These are phyloP conservation scores for Bos taurus DNA, from an alignment of 2,113 vertebrate species.

Conservation along the genomic window DNA sequence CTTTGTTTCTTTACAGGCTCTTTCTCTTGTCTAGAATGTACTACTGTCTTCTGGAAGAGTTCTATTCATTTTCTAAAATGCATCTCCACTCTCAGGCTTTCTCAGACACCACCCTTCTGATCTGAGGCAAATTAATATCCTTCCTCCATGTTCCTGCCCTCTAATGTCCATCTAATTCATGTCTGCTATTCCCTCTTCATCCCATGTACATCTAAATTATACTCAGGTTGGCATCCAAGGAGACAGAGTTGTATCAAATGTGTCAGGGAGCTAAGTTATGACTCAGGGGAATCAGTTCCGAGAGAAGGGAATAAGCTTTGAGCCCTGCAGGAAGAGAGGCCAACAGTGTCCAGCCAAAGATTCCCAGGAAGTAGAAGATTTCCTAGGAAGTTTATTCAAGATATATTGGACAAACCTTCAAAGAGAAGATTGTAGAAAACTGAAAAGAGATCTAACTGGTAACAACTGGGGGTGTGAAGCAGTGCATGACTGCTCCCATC, in stretches of 20 bases:
- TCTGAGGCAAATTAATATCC: neutral
- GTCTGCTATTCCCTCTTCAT: neutral
- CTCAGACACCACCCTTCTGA: neutral
- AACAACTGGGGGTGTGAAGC: neutral
- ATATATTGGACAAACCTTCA: neutral
- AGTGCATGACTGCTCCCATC: neutral
- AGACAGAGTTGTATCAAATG: neutral
- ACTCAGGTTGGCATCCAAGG: neutral
- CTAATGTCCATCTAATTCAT: neutral
- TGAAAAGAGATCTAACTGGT: neutral
- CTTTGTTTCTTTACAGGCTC: neutral
- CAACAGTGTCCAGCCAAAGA: neutral
- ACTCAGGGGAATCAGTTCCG: neutral
- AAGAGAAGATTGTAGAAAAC: neutral
- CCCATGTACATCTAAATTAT: neutral
- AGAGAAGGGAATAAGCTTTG: neutral
- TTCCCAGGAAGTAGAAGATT: neutral
- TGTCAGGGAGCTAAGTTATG: neutral
- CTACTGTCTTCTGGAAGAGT: neutral
- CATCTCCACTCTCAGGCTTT: fast-evolving
- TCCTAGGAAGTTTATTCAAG: neutral
- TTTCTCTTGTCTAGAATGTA: neutral
- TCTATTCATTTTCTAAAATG: neutral
- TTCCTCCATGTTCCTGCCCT: neutral
- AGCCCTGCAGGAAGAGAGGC: neutral